A percentile compares a stretch with the other conserved stretches of the same genome.
Evolutionary conservation across 1,140 invertebrate species (phyloP).

Genomic region (Aphis gossypii): DNA sequence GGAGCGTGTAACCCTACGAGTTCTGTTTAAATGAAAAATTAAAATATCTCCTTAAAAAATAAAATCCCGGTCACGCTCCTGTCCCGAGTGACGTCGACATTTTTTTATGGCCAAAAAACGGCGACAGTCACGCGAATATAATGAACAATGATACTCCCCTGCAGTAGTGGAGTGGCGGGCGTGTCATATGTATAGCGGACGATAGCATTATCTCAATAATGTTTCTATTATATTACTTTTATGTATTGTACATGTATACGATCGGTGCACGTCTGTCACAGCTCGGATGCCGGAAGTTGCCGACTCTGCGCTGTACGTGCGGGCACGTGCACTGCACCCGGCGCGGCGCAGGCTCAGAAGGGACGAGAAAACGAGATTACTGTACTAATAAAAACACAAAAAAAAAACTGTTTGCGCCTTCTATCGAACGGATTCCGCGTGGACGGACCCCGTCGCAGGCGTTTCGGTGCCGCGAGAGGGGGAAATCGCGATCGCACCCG

Average conservation of each 20-base stretch:
- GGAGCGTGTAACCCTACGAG: neutral
- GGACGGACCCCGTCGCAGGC: neutral
- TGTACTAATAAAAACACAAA: neutral
- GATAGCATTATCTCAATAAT: neutral
- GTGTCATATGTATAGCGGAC: neutral
- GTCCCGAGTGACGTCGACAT: neutral
- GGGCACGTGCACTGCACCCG: neutral
- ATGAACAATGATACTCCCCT: neutral
- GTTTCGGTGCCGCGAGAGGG: neutral
- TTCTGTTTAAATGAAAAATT: neutral
- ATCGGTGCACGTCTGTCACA: neutral
- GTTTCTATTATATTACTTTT: neutral
- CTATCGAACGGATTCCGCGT: neutral
- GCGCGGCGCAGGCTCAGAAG: neutral
- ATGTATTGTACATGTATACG: neutral
- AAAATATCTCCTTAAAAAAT: neutral
- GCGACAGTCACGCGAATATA: neutral
- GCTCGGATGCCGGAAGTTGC: neutral
- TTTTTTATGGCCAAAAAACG: neutral
- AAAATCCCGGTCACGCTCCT: neutral
- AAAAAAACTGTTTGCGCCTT: neutral
- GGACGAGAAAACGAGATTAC: neutral
- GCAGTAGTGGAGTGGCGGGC: neutral
- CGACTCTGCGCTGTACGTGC: neutral
- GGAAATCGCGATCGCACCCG: neutral